Conservation (phyloP, 2,888 invertebrate genomes). For the Sicus ferrugineus region DNA sequence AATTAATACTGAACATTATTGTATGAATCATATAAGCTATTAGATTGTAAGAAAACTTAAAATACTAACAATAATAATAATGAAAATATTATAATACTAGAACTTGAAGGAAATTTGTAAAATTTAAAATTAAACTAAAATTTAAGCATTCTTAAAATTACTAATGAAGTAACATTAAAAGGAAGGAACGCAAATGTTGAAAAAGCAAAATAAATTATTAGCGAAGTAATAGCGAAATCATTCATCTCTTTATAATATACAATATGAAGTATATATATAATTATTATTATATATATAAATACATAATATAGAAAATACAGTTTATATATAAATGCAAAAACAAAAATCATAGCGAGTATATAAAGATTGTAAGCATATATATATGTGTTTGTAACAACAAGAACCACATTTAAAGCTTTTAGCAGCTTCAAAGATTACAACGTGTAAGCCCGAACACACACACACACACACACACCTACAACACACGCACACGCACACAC, state of each 20-base stretch:
- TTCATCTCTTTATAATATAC: slow-evolving; percentile 42
- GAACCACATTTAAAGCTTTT: slow-evolving; percentile 1
- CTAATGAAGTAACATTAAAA: slow-evolving; percentile 26
- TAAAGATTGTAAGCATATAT: slow-evolving; percentile 12
- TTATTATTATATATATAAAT: slow-evolving; percentile 19
- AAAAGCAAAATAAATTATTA: slow-evolving; percentile 45
- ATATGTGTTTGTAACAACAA: slow-evolving; percentile 23
- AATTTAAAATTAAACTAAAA: slow-evolving; percentile 9
- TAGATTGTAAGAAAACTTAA: slow-evolving; percentile 30
- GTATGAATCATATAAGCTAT: slow-evolving; percentile 22
- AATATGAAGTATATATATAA: slow-evolving; percentile 32
- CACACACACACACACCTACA: neutral
- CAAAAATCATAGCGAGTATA: slow-evolving; percentile 13
- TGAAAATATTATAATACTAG: slow-evolving; percentile 42
- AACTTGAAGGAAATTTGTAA: slow-evolving; percentile 21
- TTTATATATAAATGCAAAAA: slow-evolving; percentile 4
- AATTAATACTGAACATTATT: neutral
- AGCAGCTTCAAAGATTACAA: neutral
- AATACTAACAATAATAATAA: slow-evolving; percentile 39
- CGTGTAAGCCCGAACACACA: neutral
- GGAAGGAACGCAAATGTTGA: slow-evolving; percentile 15
- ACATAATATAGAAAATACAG: slow-evolving; percentile 13
- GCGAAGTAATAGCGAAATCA: slow-evolving; percentile 3
- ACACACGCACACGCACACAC: slow-evolving; percentile 26
- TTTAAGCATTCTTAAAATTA: slow-evolving; percentile 37